A percentile compares a stretch with the other conserved stretches of the same genome.
Conservation (phyloP, 2,113 vertebrate genomes). For the Rynchops niger region DNA sequence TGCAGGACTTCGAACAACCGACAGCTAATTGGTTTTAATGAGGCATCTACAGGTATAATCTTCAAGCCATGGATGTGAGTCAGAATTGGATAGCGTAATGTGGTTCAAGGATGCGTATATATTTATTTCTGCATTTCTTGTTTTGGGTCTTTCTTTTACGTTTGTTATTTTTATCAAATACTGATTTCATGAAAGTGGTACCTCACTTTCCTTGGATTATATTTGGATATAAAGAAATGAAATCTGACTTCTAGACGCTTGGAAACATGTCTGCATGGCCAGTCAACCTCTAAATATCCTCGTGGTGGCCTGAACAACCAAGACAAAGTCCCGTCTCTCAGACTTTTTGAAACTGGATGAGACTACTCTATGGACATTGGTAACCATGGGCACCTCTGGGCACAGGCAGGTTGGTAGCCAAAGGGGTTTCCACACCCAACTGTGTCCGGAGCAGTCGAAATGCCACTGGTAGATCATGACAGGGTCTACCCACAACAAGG, state of each 20-base stretch:
- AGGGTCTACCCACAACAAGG: too few species aligned
- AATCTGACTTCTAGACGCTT: background rate
- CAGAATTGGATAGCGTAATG: background rate
- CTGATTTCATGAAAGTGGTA: background rate
- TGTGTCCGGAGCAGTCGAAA: rapidly evolving
- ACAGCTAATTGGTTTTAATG: background rate
- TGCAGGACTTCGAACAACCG: background rate
- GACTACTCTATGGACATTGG: background rate
- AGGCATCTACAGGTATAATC: background rate
- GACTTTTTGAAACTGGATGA: background rate
- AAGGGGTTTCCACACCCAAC: background rate
- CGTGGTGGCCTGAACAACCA: background rate
- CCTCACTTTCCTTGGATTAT: background rate
- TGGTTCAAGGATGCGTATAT: background rate
- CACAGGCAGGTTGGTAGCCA: background rate
- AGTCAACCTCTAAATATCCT: background rate
- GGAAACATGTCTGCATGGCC: background rate
- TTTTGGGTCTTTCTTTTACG: background rate
- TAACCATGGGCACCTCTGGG: background rate
- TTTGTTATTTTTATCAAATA: background rate
- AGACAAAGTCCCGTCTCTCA: background rate
- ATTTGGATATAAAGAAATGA: background rate
- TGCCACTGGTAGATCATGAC: background rate
- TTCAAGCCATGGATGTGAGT: background rate
- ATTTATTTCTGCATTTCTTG: background rate